These are phyloP conservation scores for Athene noctua DNA, from an alignment of 2,113 vertebrate species.

Conservation along the genomic window DNA sequence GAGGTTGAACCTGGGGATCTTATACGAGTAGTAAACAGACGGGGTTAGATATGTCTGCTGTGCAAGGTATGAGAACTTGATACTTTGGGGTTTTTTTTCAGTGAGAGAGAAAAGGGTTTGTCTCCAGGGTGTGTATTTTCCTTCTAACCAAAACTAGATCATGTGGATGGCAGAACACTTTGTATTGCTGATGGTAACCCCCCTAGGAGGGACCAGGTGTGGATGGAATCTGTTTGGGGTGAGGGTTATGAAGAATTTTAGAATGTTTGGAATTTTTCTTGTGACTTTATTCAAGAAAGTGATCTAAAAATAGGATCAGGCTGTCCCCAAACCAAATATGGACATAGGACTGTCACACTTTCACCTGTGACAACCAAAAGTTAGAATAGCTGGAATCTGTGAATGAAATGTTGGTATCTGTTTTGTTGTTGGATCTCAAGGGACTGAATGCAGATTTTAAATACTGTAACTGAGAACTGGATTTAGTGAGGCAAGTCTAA, in stretches of 20 bases:
- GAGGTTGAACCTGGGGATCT: background rate
- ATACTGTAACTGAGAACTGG: background rate
- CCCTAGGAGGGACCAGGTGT: accelerated
- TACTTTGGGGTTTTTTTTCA: accelerated
- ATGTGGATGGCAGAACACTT: background rate
- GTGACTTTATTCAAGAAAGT: background rate
- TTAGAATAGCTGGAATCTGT: background rate
- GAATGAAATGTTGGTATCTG: background rate
- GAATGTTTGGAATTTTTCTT: background rate
- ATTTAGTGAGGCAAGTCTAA: background rate
- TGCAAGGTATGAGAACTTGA: background rate
- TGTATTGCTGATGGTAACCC: background rate
- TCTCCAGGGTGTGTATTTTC: background rate
- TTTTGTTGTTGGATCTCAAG: background rate
- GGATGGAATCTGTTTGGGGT: background rate
- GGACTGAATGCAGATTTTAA: background rate
- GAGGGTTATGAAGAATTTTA: background rate
- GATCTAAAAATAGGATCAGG: background rate
- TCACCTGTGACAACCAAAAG: background rate
- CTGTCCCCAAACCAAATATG: background rate
- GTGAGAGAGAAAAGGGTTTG: background rate
- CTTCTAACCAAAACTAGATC: background rate
- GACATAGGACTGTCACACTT: background rate
- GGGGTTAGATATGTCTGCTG: background rate
- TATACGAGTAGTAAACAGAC: background rate